phyloP scores from a whole-genome alignment of 2,888 invertebrate species.

The Bibio marci region DNA sequence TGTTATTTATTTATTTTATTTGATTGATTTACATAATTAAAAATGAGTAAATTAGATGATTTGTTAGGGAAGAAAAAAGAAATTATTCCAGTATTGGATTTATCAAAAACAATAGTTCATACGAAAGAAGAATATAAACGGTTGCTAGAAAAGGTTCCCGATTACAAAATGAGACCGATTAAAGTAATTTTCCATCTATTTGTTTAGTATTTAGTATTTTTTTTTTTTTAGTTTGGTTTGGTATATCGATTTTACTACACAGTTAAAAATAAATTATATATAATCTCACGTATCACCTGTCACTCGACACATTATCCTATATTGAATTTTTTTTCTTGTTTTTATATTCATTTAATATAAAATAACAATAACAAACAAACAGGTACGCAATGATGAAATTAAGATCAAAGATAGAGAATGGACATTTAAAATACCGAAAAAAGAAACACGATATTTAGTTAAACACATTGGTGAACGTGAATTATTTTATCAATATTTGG shows the following conservation, averaged over 20 bases:
- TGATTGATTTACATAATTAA: too few species aligned
- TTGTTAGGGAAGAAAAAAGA: conserved; percentile 73
- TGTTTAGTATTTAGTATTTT: too few species aligned
- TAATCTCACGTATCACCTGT: background rate
- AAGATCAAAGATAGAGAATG: conserved; percentile 59
- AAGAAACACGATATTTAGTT: conserved; percentile 40
- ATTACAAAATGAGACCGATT: conserved; percentile 76
- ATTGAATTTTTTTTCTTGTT: background rate
- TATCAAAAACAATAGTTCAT: conserved; percentile 60
- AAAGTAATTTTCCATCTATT: too few species aligned
- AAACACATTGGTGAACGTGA: conserved; percentile 25
- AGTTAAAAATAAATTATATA: too few species aligned
- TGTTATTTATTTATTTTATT: too few species aligned
- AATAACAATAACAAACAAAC: conserved; percentile 3
- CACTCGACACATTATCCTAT: background rate
- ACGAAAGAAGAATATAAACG: conserved; percentile 69
- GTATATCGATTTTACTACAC: too few species aligned
- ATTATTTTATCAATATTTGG: conserved; percentile 32
- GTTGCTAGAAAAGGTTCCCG: conserved; percentile 72
- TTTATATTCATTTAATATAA: background rate
- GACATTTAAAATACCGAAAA: conserved; percentile 55
- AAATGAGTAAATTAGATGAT: conserved; percentile 58
- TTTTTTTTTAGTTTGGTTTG: too few species aligned
- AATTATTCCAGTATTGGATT: conserved; percentile 64
- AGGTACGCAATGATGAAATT: conserved; percentile 58